Percentiles rank a stretch among this genome's conserved stretches.
Evolutionary conservation across 2,888 invertebrate species (phyloP).

Genomic region (Drosophila paranaensis): DNA sequence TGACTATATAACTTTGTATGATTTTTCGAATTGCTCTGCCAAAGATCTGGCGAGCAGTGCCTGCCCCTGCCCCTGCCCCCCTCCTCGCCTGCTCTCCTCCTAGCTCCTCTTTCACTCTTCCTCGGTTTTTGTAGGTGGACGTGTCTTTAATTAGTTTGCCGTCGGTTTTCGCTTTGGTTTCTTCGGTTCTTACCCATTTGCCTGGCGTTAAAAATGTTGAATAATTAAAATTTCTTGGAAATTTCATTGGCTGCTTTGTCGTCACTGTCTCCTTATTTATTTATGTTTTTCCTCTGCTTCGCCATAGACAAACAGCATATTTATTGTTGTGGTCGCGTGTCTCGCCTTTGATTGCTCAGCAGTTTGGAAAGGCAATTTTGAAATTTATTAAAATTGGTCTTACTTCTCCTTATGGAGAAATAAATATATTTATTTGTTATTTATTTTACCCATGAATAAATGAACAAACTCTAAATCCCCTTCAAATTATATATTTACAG

Average conservation of each 20-base stretch:
- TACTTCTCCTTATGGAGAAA: no score
- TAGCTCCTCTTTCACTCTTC: conserved; percentile 8
- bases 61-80: neutral
- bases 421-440: no score
- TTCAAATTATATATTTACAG: neutral
- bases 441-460: no score
- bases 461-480: no score
- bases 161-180: conserved; percentile 42
- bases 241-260: conserved; percentile 68
- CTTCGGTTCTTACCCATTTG: conserved; percentile 54
- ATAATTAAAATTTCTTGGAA: conserved; percentile 78
- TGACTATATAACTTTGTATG: conserved; percentile 82
- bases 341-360: conserved; percentile 44
- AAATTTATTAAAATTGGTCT: no score
- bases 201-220: conserved; percentile 78
- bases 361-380: neutral
- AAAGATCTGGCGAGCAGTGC: conserved; percentile 17
- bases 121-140: conserved; percentile 72
- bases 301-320: conserved; percentile 36
- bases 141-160: conserved; percentile 75
- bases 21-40: conserved; percentile 55
- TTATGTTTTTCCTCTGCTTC: conserved; percentile 4
- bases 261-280: conserved; percentile 32
- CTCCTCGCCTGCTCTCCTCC: neutral
- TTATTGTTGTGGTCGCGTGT: conserved; percentile 66